Conservation (phyloP, 2,888 invertebrate genomes). For the Oligia strigilis region DNA sequence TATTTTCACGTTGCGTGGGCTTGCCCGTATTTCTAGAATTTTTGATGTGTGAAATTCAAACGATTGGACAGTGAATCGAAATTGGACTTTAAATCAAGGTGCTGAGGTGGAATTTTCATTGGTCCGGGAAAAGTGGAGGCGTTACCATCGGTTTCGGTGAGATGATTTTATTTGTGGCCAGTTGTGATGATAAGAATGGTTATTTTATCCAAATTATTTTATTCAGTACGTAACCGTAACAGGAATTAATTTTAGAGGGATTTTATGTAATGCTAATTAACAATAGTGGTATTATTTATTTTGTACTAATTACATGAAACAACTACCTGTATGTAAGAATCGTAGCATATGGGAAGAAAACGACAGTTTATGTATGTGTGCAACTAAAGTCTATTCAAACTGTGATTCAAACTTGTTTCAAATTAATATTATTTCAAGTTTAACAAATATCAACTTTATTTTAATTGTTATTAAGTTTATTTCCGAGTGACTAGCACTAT, state of each 20-base stretch:
- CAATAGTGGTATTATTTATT: not conserved
- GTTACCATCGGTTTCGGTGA: slow-evolving; percentile 54
- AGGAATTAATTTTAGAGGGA: not conserved
- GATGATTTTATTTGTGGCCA: slow-evolving; percentile 49
- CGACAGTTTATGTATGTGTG: not conserved
- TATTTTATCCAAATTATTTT: slow-evolving; percentile 19
- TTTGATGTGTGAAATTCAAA: slow-evolving; percentile 81
- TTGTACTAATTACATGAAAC: not conserved
- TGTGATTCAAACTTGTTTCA: too few relatives aligned
- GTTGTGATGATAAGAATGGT: slow-evolving; percentile 34
- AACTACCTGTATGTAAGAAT: not conserved
- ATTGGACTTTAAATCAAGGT: slow-evolving; percentile 55
- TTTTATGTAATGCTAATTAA: not conserved
- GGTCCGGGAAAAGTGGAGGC: slow-evolving; percentile 19
- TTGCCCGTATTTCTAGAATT: slow-evolving; percentile 76
- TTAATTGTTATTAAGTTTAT: too few relatives aligned
- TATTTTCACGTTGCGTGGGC: slow-evolving; percentile 78
- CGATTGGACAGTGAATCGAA: slow-evolving; percentile 35
- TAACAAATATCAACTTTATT: too few relatives aligned
- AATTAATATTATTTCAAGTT: too few relatives aligned
- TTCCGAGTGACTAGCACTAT: too few relatives aligned
- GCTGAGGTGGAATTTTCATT: slow-evolving; percentile 57
- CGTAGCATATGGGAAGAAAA: not conserved
- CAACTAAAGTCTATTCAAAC: too few relatives aligned
- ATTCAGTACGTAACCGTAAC: not conserved